Conservation (phyloP, 2,888 invertebrate genomes). For the Zonitis immaculata region DNA sequence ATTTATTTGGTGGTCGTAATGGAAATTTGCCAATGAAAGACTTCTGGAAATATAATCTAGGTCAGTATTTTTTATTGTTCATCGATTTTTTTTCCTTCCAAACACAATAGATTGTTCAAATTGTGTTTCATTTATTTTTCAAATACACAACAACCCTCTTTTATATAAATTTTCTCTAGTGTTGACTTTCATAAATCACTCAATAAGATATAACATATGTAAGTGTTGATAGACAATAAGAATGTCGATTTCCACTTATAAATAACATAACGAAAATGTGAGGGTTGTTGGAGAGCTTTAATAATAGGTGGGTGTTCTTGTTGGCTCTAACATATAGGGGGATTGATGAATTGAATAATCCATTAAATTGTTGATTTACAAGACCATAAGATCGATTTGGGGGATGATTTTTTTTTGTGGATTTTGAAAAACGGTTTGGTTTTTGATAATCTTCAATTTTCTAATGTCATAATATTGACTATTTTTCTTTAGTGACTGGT, state of each 20-base stretch:
- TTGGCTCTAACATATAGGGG: not conserved
- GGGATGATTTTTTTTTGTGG: too few species aligned
- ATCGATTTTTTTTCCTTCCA: not conserved
- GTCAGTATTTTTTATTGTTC: conserved; percentile 45
- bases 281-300: not conserved
- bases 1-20: conserved; percentile 79
- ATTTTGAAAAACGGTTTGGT: too few species aligned
- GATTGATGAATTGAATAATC: not conserved
- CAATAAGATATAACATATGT: conserved; percentile 4
- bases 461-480: not conserved
- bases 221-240: conserved; percentile 3
- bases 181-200: not conserved
- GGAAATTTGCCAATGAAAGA: conserved; percentile 77
- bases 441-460: too few species aligned
- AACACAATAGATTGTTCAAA: too few species aligned
- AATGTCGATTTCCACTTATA: conserved; percentile 3
- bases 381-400: too few species aligned
- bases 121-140: too few species aligned
- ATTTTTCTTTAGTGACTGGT: conserved; percentile 62
- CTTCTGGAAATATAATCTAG: conserved; percentile 77
- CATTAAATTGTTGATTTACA: too few species aligned
- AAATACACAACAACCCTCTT: too few species aligned
- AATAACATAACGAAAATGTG: not conserved
- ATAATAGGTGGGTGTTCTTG: not conserved
- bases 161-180: not conserved